Evolutionary conservation across 2,888 invertebrate genomes (phyloP), one percentile per base, ranked within the genome.

Genomic region (Caenorhabditis sp.): DNA sequence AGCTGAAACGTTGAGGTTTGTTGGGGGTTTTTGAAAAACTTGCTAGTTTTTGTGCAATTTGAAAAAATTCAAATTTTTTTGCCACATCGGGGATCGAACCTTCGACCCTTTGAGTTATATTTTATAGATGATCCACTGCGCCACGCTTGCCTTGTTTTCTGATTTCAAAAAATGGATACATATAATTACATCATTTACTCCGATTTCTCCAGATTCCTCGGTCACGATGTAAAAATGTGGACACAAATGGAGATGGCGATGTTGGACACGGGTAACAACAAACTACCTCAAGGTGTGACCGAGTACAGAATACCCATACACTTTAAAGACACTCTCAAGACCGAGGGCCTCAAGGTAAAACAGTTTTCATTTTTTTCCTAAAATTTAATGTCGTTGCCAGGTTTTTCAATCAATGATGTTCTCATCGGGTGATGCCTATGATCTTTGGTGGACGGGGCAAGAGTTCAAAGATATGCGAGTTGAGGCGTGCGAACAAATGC

Each of bases 351-450:
- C 43, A 84, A 86, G 77, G 85, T 86, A 37, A n/a, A n/a, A n/a
- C n/a, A n/a, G n/a, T n/a, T n/a, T n/a, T n/a, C n/a, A n/a, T 27
- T 14, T n/a, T 17, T 19, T 36, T 12, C 14, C n/a, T n/a, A n/a
- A n/a, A 19, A 12, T 3, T 53, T 53, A 19, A 12, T 23, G 12
- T 14, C 12, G 5, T 50, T 68, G 67, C 23, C 50, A 86, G 86
- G 85, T 86, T 5, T 86, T 86, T 59, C 86, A 86, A 84, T 79
- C 83, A 55, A 85, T 86, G 83, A 86, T 86, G 82, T 86, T 86
- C 68, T 80, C 82, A 23, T 66, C 78, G n/a, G 86, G 86, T 23
- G 82, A 78, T 65, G 81, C 86, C 12, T 84, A 84, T 65, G 86
- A 86, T 61, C 70, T 86, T 26, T 86, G 84, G 84, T 86, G 86